Percentiles rank a stretch among this genome's conserved stretches.
Conservation (phyloP, 2,888 invertebrate species). For the Xylota sylvarum region DNA sequence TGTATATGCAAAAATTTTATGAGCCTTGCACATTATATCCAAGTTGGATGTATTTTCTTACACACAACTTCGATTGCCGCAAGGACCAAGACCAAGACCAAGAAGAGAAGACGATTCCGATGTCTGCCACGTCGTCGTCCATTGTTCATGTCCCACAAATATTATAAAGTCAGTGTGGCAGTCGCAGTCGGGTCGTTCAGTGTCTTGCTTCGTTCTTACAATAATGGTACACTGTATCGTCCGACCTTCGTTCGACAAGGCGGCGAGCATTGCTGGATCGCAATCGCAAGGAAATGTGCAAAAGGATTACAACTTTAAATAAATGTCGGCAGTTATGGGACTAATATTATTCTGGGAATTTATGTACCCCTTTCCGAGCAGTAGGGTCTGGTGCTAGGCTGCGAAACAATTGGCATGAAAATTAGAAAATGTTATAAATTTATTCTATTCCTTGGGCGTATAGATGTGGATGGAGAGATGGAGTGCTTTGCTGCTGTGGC, state of each 20-base stretch:
- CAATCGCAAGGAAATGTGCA: constrained; percentile 51
- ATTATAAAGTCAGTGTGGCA: constrained; percentile 50
- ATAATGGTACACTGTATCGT: constrained; percentile 44
- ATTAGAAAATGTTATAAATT: constrained; percentile 62
- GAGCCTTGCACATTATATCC: constrained; percentile 61
- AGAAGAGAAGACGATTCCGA: constrained; percentile 16
- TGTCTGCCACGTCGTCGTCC: constrained; percentile 35
- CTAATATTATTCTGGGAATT: constrained; percentile 60
- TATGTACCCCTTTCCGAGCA: constrained; percentile 38
- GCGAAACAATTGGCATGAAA: constrained; percentile 62
- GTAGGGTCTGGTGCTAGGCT: constrained; percentile 20
- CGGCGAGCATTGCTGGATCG: constrained; percentile 14
- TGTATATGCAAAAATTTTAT: constrained; percentile 65
- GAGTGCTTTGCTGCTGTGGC: constrained; percentile 1
- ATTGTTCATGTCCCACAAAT: constrained; percentile 62
- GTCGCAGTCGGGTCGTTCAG: constrained; percentile 30
- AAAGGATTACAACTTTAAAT: constrained; percentile 70
- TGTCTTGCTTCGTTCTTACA: constrained; percentile 16
- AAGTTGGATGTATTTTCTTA: constrained; percentile 62
- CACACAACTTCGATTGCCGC: constrained; percentile 49
- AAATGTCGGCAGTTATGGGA: constrained; percentile 68
- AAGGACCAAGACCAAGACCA: constrained; percentile 37
- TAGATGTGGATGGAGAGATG: constrained; percentile 9
- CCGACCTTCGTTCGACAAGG: constrained; percentile 57
- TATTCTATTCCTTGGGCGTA: constrained; percentile 33